Evolutionary conservation across 92 coral and sea anemone species (phyloP), one percentile per base, ranked within the genome.

Genomic region (Umimayanthus chanpuru): DNA sequence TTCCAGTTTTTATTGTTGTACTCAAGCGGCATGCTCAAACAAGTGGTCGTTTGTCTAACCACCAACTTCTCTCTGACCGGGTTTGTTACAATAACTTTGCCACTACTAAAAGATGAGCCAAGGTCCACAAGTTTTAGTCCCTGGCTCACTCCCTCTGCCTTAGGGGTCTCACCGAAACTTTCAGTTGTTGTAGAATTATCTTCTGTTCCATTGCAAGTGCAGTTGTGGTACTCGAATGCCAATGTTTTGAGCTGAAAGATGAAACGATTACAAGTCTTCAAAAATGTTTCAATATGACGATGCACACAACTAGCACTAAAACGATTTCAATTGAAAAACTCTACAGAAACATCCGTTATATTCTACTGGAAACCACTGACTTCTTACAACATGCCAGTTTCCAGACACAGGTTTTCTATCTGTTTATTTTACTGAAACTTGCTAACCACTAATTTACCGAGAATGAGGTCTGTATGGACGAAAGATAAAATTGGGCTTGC

Each of bases 221-320:
- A 95, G 85, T 94, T 94, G 72, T 88, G 92, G 85, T 93, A 96
- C 32, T 82, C 91, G 26, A 91, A 80, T 6, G 98, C 98, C 49
- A 92, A 81, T 20, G 83, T 85, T 29, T 82, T 93, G 80, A 90
- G 92, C 98, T 96, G 65, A 23, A 93, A 85, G 20, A 65, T 74
- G 4, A 88, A 85, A 76, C 20, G 30, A 75, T 29, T n/a, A 12
- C 14, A 50, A 70, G 30, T 55, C 40, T 65, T 3, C 44, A 18
- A 49, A 44, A 43, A 23, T 29, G 43, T 28, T 5, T 64, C 66
- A 43, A n/a, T 81, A 36, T 25, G 6, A 44, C 49, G 9, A 6
- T 44, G 9, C 49, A 44, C 49, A 44, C 6, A 44, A 44, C 9
- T 44, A 44, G 6, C 8, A 44, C 49, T 44, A 44, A 44, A 44